Percentiles rank a stretch among this genome's conserved stretches.
Evolutionary conservation across 2,888 invertebrate species (phyloP).

Genomic region (Meloe dianella): DNA sequence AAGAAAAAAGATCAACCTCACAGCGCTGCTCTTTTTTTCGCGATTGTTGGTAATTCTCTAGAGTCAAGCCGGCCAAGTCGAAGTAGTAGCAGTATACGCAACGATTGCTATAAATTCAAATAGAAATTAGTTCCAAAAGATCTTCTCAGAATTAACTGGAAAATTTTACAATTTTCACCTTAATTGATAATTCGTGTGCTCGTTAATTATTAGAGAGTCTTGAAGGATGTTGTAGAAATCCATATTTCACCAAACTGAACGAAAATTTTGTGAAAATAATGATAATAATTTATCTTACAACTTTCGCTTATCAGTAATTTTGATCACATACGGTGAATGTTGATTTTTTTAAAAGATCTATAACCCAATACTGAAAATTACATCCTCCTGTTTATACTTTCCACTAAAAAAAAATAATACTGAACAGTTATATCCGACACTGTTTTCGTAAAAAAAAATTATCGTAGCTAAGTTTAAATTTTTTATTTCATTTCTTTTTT

Average conservation of each 20-base stretch:
- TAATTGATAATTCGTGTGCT: not conserved
- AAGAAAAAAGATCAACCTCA: too few species aligned
- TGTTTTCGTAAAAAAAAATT: too few species aligned
- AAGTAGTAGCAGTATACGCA: too few species aligned
- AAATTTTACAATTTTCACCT: not conserved
- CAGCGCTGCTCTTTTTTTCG: too few species aligned
- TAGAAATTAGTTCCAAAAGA: too few species aligned
- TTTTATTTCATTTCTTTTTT: too few species aligned
- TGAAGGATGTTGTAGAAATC: not conserved
- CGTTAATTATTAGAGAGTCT: not conserved
- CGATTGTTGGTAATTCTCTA: too few species aligned
- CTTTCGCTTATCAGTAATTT: constrained; percentile 1
- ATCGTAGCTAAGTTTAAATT: too few species aligned
- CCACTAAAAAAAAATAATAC: not conserved
- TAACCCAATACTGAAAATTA: not conserved
- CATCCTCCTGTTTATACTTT: not conserved
- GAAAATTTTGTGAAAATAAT: not conserved
- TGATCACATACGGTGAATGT: not conserved
- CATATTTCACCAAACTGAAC: not conserved
- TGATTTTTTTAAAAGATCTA: not conserved
- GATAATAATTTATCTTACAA: not conserved
- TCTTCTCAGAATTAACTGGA: not conserved
- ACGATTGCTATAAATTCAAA: too few species aligned
- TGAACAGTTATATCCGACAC: not conserved
- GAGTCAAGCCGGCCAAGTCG: too few species aligned